phyloP scores from a whole-genome alignment of 1,140 invertebrate species.

The Hyphantria cunea region DNA sequence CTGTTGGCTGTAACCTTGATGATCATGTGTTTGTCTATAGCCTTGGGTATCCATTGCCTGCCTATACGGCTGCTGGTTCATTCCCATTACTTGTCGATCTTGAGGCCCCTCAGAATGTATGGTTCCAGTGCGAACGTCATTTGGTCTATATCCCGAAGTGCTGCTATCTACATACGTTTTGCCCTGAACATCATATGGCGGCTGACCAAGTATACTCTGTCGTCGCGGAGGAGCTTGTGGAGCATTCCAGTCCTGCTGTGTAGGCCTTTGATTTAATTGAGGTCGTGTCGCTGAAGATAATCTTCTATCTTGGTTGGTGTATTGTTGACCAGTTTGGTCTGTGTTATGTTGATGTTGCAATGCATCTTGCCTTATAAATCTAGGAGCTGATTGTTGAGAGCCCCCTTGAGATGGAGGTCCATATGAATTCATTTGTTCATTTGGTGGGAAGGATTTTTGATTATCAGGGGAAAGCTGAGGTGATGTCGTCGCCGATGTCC shows the following conservation, averaged over 20 bases:
- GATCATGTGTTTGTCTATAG: constrained; percentile 41
- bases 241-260: constrained; percentile 63
- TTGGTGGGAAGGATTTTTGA: constrained; percentile 56
- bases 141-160: constrained; percentile 53
- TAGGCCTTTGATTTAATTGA: constrained; percentile 50
- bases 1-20: constrained; percentile 50
- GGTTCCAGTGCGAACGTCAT: constrained; percentile 60
- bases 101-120: constrained; percentile 60
- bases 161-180: constrained; percentile 53
- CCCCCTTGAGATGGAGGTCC: constrained; percentile 40
- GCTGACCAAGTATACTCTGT: constrained; percentile 67
- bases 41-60: constrained; percentile 46
- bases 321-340: constrained; percentile 66
- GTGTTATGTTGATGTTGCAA: constrained; percentile 59
- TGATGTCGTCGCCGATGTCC: constrained; percentile 53
- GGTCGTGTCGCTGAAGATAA: constrained; percentile 53
- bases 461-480: constrained; percentile 48
- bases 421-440: constrained; percentile 53
- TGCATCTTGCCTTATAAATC: constrained; percentile 45
- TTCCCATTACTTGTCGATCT: constrained; percentile 44
- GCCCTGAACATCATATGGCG: constrained; percentile 54
- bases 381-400: constrained; percentile 42
- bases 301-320: constrained; percentile 59
- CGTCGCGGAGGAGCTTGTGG: constrained; percentile 53
- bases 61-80: constrained; percentile 52